Conservation (phyloP, 2,113 vertebrate genomes). For the Xyliphius kryptos region DNA sequence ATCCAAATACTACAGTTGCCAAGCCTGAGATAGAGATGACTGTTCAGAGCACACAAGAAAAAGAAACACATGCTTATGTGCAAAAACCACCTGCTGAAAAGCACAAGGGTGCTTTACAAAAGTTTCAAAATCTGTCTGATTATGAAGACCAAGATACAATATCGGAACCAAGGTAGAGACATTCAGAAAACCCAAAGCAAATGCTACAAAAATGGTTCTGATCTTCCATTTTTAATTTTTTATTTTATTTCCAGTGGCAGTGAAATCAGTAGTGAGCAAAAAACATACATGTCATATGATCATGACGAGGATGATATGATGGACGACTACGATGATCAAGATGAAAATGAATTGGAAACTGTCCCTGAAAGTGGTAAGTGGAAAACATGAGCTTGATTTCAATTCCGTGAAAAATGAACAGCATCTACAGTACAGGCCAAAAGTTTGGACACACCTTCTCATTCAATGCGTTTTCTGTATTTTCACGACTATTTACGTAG, state of each 20-base stretch:
- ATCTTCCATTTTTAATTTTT: no score
- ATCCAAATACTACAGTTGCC: constrained; percentile 21
- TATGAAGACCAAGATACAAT: constrained; percentile 15
- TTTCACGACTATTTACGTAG: no score
- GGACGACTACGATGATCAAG: constrained; percentile 26
- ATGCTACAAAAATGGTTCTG: no score
- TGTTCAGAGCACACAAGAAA: neutral
- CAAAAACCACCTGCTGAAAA: neutral
- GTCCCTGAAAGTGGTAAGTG: constrained; percentile 54
- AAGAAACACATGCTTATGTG: neutral
- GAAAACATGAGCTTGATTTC: no score
- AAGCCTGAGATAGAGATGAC: neutral
- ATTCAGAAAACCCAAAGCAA: no score
- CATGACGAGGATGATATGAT: constrained; percentile 19
- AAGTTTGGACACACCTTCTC: no score
- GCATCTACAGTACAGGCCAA: no score
- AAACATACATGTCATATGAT: constrained; percentile 2
- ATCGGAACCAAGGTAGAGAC: constrained; percentile 41
- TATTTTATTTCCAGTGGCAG: constrained; percentile 37
- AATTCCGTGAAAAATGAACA: no score
- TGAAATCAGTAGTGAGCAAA: constrained; percentile 31
- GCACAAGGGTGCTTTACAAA: neutral
- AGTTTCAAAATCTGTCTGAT: neutral
- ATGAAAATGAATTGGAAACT: constrained; percentile 26
- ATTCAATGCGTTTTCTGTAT: no score